These are phyloP conservation scores for Saccostrea echinata DNA, from an alignment of 1,140 invertebrate genomes.

Conservation along the genomic window DNA sequence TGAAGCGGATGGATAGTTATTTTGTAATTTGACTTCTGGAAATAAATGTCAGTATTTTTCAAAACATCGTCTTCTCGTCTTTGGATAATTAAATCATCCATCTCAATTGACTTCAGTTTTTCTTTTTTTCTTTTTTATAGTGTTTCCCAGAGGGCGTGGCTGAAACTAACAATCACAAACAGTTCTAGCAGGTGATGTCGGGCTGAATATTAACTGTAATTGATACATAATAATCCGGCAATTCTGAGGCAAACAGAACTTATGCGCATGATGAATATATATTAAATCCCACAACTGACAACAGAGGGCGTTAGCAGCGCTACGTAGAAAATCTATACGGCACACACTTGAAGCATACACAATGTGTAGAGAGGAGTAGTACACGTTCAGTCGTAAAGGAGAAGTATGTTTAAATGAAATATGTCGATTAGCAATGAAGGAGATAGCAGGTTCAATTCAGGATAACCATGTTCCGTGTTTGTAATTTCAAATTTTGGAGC, in stretches of 20 bases:
- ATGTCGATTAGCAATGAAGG: conserved; percentile 40
- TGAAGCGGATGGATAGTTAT: not conserved
- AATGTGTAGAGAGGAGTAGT: not conserved
- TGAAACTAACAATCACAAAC: not conserved
- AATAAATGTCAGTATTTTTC: not conserved
- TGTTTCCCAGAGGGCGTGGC: not conserved
- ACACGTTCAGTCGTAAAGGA: not conserved
- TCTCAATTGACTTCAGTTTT: not conserved
- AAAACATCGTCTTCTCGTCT: not conserved
- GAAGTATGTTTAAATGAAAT: conserved; percentile 12
- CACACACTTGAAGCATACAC: not conserved
- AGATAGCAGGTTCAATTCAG: conserved; percentile 39
- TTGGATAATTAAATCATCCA: not conserved
- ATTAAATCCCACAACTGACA: conserved; percentile 32
- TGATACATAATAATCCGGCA: conserved; percentile 29
- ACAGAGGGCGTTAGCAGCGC: conserved; percentile 31
- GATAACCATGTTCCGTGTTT: conserved; percentile 47
- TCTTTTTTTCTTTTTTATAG: not conserved
- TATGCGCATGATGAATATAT: conserved; percentile 37
- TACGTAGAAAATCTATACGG: conserved; percentile 26
- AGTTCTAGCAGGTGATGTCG: not conserved
- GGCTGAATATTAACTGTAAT: conserved; percentile 23
- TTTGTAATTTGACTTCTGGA: not conserved
- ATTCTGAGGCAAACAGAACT: conserved; percentile 1
- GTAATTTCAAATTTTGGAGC: conserved; percentile 32